Base-by-base conservation (phyloP, 2,113 vertebrate genomes). In the Garra rufa region DNA sequence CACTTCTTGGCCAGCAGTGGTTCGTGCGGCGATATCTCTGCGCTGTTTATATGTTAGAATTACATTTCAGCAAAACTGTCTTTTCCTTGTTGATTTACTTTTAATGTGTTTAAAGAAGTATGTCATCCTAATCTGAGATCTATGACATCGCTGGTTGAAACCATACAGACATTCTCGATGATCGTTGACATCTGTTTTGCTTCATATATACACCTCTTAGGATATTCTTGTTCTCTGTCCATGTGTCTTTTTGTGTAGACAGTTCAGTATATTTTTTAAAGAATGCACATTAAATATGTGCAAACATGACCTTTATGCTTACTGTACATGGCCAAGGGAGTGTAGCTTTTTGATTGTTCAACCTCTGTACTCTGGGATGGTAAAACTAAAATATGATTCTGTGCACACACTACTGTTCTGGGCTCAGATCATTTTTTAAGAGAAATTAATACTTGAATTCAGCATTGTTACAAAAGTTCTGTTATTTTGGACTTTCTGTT, bases 111-210 rank as follows among this genome's bases (percentile, higher is more conserved):
- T 61, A 26, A 63, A 63, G 61, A 63, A 44, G 55, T 26, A 43
- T 78, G 76, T 78, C 55, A 44, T 6, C 34, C 55, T 78, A 78
- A 78, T 78, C 34, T 8, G 76, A 43, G 55, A 19, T n/a, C 4
- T 43, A 10, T 78, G 38, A 11, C n/a, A 61, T 61, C 8, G 55
- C n/a, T 61, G 44, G 55, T 61, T 78, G 76, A 78, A 78, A 78
- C 1, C 38, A 26, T 44, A 43, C 76, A 78, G 52, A 61, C n/a
- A n/a, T 78, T 78, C 55, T 61, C 6, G 55, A 61, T 63, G 76
- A 61, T 44, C 15, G 14, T 14, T 78, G 34, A 61, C 76, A 61
- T 78, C 76, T 61, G 76, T 78, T 63, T 17, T 17, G 38, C 38
- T 41, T 63, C n/a, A 63, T 63, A 14, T 10, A n/a, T 21, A 14